phyloP scores from a whole-genome alignment of 2,797 vertebrate species.

The Parotocinclus haroldoi region DNA sequence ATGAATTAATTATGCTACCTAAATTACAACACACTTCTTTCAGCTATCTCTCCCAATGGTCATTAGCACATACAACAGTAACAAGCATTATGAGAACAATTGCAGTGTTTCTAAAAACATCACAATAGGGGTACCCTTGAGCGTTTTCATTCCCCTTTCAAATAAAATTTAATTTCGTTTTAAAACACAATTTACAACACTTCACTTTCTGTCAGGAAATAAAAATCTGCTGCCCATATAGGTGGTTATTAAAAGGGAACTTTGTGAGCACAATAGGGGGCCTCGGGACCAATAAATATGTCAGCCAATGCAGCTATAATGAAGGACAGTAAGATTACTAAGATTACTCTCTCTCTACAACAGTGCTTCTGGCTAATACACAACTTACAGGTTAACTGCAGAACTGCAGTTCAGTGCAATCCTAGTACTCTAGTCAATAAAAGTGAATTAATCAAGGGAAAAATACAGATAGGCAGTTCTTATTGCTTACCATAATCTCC shows the following conservation, averaged over 20 bases:
- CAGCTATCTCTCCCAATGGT: neutral
- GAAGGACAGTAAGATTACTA: neutral
- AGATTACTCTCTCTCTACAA: neutral
- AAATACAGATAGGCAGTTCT: neutral
- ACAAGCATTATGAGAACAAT: conserved; percentile 7
- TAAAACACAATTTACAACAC: neutral
- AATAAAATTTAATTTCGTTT: neutral
- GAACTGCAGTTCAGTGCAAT: no score
- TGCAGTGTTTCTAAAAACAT: conserved; percentile 27
- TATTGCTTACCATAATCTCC: conserved; percentile 91
- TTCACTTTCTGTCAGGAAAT: neutral
- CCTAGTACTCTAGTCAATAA: neutral
- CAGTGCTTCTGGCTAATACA: neutral
- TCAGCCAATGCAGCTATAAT: neutral
- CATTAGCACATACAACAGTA: conserved; percentile 17
- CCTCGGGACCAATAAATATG: neutral
- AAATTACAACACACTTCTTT: conserved; percentile 60
- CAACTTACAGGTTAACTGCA: neutral
- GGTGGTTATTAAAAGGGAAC: no score
- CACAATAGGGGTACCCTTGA: neutral
- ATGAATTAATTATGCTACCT: conserved; percentile 59
- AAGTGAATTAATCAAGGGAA: neutral
- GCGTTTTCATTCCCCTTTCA: neutral
- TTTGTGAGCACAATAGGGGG: neutral
- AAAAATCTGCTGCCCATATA: no score